A percentile compares a stretch with the other conserved stretches of the same genome.
These are phyloP conservation scores for Tridacna gigas DNA, from an alignment of 2,888 invertebrate species.

Conservation along the genomic window DNA sequence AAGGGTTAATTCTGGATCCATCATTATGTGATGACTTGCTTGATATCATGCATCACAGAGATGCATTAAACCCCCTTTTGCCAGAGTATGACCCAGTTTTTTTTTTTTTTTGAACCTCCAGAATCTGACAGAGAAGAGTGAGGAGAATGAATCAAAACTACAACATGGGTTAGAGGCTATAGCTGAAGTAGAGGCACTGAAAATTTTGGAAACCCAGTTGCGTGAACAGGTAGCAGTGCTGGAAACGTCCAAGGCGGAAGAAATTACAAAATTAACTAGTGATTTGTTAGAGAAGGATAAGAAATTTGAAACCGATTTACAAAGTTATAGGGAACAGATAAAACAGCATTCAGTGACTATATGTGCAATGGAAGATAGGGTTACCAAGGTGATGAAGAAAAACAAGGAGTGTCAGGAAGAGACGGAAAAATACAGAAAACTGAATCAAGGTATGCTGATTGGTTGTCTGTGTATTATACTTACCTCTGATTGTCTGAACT, in stretches of 20 bases:
- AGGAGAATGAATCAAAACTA: slow-evolving; percentile 73
- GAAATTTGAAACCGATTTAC: slow-evolving; percentile 73
- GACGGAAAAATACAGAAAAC: slow-evolving; percentile 73
- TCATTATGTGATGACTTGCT: no score
- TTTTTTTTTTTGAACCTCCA: slow-evolving; percentile 45
- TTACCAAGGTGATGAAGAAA: slow-evolving; percentile 81
- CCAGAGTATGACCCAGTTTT: no score
- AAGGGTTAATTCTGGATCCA: no score
- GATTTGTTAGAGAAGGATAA: slow-evolving; percentile 69
- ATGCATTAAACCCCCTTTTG: no score
- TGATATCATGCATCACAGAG: no score
- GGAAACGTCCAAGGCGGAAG: slow-evolving; percentile 64
- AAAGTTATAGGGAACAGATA: slow-evolving; percentile 82
- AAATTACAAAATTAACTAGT: slow-evolving; percentile 62
- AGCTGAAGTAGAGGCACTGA: slow-evolving; percentile 74
- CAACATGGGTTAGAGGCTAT: slow-evolving; percentile 76
- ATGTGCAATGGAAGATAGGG: slow-evolving; percentile 83
- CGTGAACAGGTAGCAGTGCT: slow-evolving; percentile 71
- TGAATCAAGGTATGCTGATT: slow-evolving; percentile 70
- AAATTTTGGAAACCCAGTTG: slow-evolving; percentile 72
- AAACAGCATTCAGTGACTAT: slow-evolving; percentile 84
- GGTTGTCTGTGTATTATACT: no score
- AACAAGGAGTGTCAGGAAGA: slow-evolving; percentile 81
- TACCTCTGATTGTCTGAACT: no score
- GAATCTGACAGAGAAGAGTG: slow-evolving; percentile 77